phyloP scores from a whole-genome alignment of 2,888 invertebrate genomes.

The Meteorus cinctellus region DNA sequence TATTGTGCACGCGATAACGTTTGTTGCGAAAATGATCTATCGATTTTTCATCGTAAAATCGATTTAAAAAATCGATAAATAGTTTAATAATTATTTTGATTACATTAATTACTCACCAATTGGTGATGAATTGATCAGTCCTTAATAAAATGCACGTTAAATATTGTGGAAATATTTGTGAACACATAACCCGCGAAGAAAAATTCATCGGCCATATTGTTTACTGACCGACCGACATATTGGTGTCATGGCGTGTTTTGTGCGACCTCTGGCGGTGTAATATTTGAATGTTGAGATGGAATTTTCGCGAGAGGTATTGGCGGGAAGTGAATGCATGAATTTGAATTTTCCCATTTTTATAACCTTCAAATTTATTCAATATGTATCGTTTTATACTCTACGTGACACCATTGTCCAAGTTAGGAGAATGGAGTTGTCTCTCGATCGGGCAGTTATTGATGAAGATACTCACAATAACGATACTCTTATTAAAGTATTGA shows the following conservation, averaged over 20 bases:
- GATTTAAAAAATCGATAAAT: background rate
- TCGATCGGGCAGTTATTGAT: too few relatives aligned
- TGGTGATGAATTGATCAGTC: constrained; percentile 41
- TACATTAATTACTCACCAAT: constrained; percentile 5
- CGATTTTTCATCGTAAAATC: background rate
- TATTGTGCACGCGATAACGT: background rate
- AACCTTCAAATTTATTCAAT: too few relatives aligned
- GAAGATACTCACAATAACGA: too few relatives aligned
- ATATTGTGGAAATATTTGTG: constrained; percentile 50
- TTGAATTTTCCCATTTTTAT: too few relatives aligned
- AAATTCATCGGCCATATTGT: constrained; percentile 67
- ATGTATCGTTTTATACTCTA: too few relatives aligned
- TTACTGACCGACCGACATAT: constrained; percentile 51
- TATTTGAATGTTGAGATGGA: background rate
- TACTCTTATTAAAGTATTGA: too few relatives aligned
- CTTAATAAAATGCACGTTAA: constrained; percentile 43
- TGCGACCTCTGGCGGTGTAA: background rate
- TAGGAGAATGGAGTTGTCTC: too few relatives aligned
- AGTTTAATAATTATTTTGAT: background rate
- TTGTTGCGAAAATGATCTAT: background rate
- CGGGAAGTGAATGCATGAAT: too few relatives aligned
- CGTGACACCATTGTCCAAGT: too few relatives aligned
- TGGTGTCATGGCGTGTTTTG: background rate
- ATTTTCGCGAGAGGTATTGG: background rate
- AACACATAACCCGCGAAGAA: constrained; percentile 67